A percentile compares a stretch with the other conserved stretches of the same genome.
phyloP scores from a whole-genome alignment of 2,113 vertebrate species.

The Urocolius indicus region DNA sequence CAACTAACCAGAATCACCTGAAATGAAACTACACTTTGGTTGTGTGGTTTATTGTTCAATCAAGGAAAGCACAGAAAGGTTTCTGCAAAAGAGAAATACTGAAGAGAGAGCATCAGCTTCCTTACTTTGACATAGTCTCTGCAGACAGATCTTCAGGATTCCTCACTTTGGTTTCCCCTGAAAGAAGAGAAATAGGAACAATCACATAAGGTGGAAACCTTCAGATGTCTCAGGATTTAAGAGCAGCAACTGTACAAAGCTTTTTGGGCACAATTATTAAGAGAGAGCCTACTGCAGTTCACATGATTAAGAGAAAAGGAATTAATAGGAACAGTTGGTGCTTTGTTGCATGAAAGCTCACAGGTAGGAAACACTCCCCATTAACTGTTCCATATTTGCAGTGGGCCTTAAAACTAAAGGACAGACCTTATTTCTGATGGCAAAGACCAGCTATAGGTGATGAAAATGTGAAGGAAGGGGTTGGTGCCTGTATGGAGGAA shows the following conservation, averaged over 20 bases:
- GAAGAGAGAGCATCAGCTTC: background rate
- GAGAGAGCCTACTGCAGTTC: background rate
- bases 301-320: background rate
- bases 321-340: background rate
- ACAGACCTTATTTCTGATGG: background rate
- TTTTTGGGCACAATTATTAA: background rate
- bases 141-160: conserved; percentile 94
- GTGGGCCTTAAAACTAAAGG: background rate
- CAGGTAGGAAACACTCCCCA: background rate
- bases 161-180: conserved; percentile 94
- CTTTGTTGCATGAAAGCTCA: background rate
- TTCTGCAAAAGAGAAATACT: background rate
- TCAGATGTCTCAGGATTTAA: background rate
- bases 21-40: background rate
- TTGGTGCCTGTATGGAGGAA: background rate
- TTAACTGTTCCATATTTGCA: background rate
- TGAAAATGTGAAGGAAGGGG: background rate
- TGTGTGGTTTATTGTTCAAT: background rate
- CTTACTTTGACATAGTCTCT: conserved; percentile 98
- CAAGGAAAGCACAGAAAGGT: background rate
- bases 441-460: background rate
- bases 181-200: background rate
- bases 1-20: accelerated
- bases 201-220: background rate
- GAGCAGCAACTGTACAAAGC: background rate